Evolutionary conservation across 1,140 invertebrate species (phyloP).

Genomic region (Mycetomoellerius zeteki): DNA sequence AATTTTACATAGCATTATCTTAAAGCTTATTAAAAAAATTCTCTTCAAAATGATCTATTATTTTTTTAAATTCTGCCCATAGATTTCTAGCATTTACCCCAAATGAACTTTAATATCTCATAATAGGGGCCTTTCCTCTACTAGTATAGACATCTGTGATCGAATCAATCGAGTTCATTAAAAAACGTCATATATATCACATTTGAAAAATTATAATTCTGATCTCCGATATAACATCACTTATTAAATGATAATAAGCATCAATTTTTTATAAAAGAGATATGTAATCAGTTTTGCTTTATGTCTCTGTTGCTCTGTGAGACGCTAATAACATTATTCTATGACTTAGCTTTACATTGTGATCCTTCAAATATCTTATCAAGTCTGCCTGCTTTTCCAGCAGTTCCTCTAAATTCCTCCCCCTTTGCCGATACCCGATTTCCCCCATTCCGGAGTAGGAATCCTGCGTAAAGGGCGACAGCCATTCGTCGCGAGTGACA

Average conservation of each 20-base stretch:
- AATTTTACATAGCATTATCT: too few relatives aligned
- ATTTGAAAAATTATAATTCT: not conserved
- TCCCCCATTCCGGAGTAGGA: constrained; percentile 86
- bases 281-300: constrained; percentile 12
- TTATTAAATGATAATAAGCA: not conserved
- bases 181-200: not conserved
- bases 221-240: not conserved
- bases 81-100: too few relatives aligned
- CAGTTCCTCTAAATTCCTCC: constrained; percentile 88
- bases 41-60: too few relatives aligned
- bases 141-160: not conserved
- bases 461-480: constrained; percentile 85
- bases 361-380: constrained; percentile 87
- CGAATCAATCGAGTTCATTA: not conserved
- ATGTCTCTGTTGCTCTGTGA: constrained; percentile 63
- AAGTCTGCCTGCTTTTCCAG: constrained; percentile 90
- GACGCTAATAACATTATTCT: constrained; percentile 84
- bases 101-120: too few relatives aligned
- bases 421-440: constrained; percentile 88
- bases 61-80: too few relatives aligned
- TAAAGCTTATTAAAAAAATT: too few relatives aligned
- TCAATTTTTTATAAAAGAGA: not conserved
- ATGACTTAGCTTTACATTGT: constrained; percentile 85
- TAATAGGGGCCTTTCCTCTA: too few relatives aligned
- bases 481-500: constrained; percentile 88